Evolutionary conservation across 2,888 invertebrate genomes (phyloP), one percentile per base, ranked within the genome.

Genomic region (Scaptomyza flava): DNA sequence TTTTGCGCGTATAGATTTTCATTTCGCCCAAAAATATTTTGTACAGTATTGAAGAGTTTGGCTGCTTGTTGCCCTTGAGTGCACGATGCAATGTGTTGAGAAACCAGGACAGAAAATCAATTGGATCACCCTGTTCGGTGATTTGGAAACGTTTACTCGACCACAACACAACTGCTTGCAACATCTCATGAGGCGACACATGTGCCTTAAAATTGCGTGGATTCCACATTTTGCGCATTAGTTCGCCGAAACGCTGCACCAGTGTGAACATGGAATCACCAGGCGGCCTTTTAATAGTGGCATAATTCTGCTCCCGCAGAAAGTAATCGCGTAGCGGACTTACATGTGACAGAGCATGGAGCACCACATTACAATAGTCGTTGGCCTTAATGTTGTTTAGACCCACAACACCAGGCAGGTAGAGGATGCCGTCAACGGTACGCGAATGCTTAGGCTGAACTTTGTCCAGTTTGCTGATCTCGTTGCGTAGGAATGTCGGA

Each of bases 361-460:
- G 93, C 60, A 99, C 97, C 50, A 99, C 99, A 93, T 99, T 99
- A 91, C 99, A 99, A 91, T 99, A 99, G 92, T 99, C 99, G 93
- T 99, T 99, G 4, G 98, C 99, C 93, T 99, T 99, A 81, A 99
- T 99, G 91, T 99, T 99, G 91, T 99, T 99, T 51, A 99, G 93
- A 0, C 96, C 96, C 20, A 99, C 98, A 88, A 99, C 98, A 62
- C 98, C 99, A 3, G 99, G 99, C 90, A 97, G 95, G 92, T 99
- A 99, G 91, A 98, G 95, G 0, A 84, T 58, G 9, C 98, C 98
- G 92, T 99, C 99, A 74, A 98, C 98, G 0, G 99, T 99, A 87
- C 99, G 93, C 0, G 97, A 98, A 92, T 97, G 94, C 91, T 98
- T 98, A 7, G 92, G 92, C 47, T 88, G 89, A 0, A 89, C 68